Conservation (phyloP, 1,140 invertebrate species). For the Radopholus similis region DNA sequence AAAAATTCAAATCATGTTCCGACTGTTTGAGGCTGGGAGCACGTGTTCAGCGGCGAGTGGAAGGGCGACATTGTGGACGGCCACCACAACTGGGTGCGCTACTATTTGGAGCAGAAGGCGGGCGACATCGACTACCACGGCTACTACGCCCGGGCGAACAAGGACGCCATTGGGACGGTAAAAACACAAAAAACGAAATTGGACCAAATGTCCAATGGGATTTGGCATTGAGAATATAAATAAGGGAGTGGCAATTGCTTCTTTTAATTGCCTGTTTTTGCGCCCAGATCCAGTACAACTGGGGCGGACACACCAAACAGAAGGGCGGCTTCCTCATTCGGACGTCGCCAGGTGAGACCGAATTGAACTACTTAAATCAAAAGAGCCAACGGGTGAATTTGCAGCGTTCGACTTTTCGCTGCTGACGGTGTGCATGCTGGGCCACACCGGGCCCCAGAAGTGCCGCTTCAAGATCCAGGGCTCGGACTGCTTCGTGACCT, state of each 20-base stretch:
- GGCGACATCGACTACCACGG: constrained; percentile 63
- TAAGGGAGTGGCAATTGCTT: too few relatives aligned
- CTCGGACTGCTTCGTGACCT: constrained; percentile 16
- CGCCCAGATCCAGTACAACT: constrained; percentile 18
- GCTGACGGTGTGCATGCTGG: constrained; percentile 22
- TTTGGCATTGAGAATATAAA: too few relatives aligned
- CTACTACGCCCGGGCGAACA: constrained; percentile 49
- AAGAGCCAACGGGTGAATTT: too few relatives aligned
- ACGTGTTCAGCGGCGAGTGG: constrained; percentile 64
- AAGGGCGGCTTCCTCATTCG: constrained; percentile 26
- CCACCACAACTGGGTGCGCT: constrained; percentile 64
- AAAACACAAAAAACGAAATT: too few relatives aligned
- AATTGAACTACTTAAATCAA: too few relatives aligned
- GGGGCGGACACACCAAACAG: constrained; percentile 18
- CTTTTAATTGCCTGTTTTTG: too few relatives aligned
- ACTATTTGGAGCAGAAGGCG: constrained; percentile 62
- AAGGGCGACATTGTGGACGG: constrained; percentile 59
- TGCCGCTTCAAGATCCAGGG: constrained; percentile 23
- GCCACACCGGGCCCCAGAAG: not conserved
- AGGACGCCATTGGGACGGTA: constrained; percentile 11
- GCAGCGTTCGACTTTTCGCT: constrained; percentile 31
- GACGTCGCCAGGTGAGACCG: constrained; percentile 26
- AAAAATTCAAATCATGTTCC: too few relatives aligned
- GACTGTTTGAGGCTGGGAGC: constrained; percentile 63
- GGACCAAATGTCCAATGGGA: too few relatives aligned